Conservation (phyloP, 1,140 invertebrate genomes). For the Lepidurus arcticus region DNA sequence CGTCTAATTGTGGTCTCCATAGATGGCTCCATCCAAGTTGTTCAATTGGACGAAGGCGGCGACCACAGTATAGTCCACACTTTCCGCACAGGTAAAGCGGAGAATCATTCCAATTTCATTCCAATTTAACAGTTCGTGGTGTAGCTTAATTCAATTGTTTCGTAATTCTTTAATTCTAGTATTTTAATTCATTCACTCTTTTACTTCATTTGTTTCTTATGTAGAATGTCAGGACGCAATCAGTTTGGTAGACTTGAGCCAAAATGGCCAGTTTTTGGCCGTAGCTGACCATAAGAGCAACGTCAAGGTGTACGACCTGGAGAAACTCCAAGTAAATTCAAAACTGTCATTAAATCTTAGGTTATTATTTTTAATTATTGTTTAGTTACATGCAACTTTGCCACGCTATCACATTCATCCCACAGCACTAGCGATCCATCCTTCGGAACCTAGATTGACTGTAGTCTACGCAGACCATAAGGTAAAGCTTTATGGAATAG, state of each 20-base stretch:
- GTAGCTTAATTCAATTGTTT: background rate
- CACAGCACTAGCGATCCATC: constrained; percentile 59
- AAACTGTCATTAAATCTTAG: background rate
- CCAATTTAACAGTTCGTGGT: background rate
- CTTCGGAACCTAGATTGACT: constrained; percentile 51
- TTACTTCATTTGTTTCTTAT: background rate
- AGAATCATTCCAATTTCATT: background rate
- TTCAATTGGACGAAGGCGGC: background rate
- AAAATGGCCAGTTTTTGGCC: constrained; percentile 55
- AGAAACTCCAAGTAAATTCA: constrained; percentile 33
- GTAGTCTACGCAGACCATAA: constrained; percentile 66
- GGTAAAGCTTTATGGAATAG: constrained; percentile 45
- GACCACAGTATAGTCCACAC: background rate
- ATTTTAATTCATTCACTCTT: background rate
- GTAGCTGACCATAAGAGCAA: constrained; percentile 54
- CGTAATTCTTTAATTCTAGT: background rate
- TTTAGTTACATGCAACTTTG: constrained; percentile 50
- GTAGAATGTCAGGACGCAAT: constrained; percentile 44
- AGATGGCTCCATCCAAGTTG: background rate
- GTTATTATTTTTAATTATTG: constrained; percentile 33
- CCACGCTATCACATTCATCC: constrained; percentile 59
- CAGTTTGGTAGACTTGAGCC: constrained; percentile 51
- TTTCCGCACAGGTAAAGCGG: background rate
- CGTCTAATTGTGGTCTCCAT: background rate
- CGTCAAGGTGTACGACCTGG: constrained; percentile 52